These are phyloP conservation scores for Drosophila parvula DNA, from an alignment of 1,140 invertebrate genomes.

Conservation along the genomic window DNA sequence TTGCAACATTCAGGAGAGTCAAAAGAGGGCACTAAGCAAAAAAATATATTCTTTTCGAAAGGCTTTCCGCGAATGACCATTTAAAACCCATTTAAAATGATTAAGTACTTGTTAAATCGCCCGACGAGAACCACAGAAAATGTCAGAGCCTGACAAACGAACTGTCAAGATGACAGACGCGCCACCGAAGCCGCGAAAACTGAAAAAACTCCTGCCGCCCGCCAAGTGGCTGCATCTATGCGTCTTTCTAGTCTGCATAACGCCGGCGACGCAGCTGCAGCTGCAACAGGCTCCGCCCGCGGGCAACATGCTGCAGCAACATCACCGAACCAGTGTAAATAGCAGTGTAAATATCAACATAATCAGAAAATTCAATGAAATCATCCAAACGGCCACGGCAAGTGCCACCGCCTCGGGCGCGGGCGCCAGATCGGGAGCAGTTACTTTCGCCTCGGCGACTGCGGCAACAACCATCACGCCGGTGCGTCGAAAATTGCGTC, in stretches of 20 bases:
- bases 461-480: slow-evolving; percentile 50
- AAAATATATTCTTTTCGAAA: background rate
- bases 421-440: slow-evolving; percentile 26
- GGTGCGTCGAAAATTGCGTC: slow-evolving; percentile 61
- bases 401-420: slow-evolving; percentile 42
- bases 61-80: background rate
- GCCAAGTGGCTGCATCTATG: slow-evolving; percentile 63
- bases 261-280: slow-evolving; percentile 62
- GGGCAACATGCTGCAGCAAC: slow-evolving; percentile 77
- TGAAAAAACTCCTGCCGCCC: slow-evolving; percentile 31
- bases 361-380: slow-evolving; percentile 81
- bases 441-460: slow-evolving; percentile 34
- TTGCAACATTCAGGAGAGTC: slow-evolving; percentile 8
- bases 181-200: slow-evolving; percentile 54
- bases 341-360: slow-evolving; percentile 83
- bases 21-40: background rate
- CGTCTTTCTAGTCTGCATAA: slow-evolving; percentile 72
- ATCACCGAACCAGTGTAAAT: slow-evolving; percentile 77
- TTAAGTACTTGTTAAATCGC: slow-evolving; percentile 44
- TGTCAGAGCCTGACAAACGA: slow-evolving; percentile 74
- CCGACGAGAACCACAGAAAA: slow-evolving; percentile 34
- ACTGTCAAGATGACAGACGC: slow-evolving; percentile 78
- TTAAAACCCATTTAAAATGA: slow-evolving; percentile 46
- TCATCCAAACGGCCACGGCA: slow-evolving; percentile 71
- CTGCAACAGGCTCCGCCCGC: slow-evolving; percentile 59